These are phyloP conservation scores for Zaprionus tsacasi DNA, from an alignment of 1,140 invertebrate genomes.

Conservation along the genomic window DNA sequence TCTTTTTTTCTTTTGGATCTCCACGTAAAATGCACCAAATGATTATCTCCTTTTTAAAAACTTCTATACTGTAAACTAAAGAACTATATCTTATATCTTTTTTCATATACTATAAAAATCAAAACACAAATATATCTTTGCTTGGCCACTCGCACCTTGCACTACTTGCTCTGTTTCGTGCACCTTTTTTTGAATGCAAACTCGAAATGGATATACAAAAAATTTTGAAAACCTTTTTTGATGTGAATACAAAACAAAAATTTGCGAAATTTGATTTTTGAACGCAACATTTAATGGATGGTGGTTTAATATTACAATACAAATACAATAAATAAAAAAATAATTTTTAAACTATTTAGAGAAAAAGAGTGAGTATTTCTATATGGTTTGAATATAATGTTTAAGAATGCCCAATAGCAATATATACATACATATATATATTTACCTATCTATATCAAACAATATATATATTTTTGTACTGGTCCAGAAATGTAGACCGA, in stretches of 20 bases:
- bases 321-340: constrained; percentile 52
- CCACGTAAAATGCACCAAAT: constrained; percentile 54
- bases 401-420: constrained; percentile 76
- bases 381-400: constrained; percentile 76
- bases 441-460: constrained; percentile 35
- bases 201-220: constrained; percentile 75
- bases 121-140: constrained; percentile 72
- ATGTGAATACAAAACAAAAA: constrained; percentile 72
- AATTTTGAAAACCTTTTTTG: constrained; percentile 79
- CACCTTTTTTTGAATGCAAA: constrained; percentile 81
- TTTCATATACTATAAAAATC: constrained; percentile 70
- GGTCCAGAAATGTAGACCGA: constrained; percentile 58
- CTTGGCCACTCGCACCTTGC: constrained; percentile 82
- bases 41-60: constrained; percentile 48
- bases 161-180: constrained; percentile 82
- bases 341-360: constrained; percentile 79
- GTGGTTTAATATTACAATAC: constrained; percentile 72
- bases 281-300: constrained; percentile 83
- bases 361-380: constrained; percentile 83
- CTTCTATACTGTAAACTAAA: constrained; percentile 80
- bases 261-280: constrained; percentile 84
- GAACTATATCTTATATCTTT: constrained; percentile 80
- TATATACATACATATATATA: constrained; percentile 22
- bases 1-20: constrained; percentile 23
- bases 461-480: constrained; percentile 39